Percentiles rank a stretch among this genome's conserved stretches.
Evolutionary conservation across 1,140 invertebrate genomes (phyloP).

Genomic region (Lepidurus apus): DNA sequence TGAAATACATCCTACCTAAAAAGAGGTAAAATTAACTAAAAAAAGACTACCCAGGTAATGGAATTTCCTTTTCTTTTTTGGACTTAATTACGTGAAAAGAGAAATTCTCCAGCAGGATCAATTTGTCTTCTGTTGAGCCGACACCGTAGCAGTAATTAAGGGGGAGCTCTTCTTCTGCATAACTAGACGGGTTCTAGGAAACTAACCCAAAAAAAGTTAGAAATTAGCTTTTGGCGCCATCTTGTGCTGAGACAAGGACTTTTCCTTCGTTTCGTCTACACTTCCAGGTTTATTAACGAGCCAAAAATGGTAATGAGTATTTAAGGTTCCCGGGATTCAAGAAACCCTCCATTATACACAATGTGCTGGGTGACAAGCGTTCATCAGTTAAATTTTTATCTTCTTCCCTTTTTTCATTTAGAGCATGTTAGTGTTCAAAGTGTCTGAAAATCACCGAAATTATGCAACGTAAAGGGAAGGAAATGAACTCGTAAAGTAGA

Average conservation of each 20-base stretch:
- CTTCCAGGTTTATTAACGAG: constrained; percentile 4
- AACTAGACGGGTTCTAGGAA: too few species aligned
- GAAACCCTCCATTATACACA: background rate
- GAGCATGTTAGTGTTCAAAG: background rate
- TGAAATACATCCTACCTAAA: too few species aligned
- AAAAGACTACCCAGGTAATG: too few species aligned
- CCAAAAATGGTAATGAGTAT: background rate
- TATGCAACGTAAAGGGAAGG: background rate
- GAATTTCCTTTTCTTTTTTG: too few species aligned
- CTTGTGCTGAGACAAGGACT: background rate
- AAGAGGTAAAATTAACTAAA: too few species aligned
- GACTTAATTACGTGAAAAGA: too few species aligned
- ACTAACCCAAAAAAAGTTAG: too few species aligned
- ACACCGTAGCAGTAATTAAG: too few species aligned
- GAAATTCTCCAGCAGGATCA: too few species aligned
- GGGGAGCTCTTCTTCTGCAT: too few species aligned
- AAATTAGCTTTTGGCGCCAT: too few species aligned
- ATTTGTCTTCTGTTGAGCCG: too few species aligned
- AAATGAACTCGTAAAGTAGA: background rate
- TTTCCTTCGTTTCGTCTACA: background rate
- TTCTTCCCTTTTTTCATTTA: background rate
- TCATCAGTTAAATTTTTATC: background rate
- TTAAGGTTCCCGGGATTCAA: background rate
- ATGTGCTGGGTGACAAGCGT: background rate
- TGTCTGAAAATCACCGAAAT: background rate